Conservation (phyloP, 2,888 invertebrate species). For the Phragmatobia fuliginosa region DNA sequence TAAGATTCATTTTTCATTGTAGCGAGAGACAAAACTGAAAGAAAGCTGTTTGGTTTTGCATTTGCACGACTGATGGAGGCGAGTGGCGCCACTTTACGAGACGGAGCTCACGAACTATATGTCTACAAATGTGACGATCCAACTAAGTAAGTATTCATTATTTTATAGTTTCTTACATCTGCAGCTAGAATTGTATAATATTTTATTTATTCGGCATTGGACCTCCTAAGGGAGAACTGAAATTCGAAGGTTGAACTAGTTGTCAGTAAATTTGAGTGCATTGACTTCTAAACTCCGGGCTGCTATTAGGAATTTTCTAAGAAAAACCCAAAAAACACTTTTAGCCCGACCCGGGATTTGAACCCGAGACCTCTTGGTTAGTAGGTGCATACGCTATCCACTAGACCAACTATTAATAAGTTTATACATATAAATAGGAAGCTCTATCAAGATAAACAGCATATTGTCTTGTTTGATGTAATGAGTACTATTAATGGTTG, state of each 20-base stretch:
- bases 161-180: neutral
- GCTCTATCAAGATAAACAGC: neutral
- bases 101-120: conserved; percentile 95
- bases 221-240: too few relatives aligned
- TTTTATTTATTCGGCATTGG: too few relatives aligned
- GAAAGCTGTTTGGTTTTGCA: conserved; percentile 96
- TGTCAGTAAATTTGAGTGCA: too few relatives aligned
- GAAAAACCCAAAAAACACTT: too few relatives aligned
- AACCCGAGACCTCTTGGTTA: too few relatives aligned
- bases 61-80: conserved; percentile 96
- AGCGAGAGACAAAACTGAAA: conserved; percentile 96
- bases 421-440: neutral
- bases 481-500: neutral
- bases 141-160: conserved; percentile 83
- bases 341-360: too few relatives aligned
- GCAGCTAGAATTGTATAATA: too few relatives aligned
- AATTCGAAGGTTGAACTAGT: too few relatives aligned
- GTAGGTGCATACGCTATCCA: too few relatives aligned
- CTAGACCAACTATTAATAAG: too few relatives aligned
- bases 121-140: conserved; percentile 97
- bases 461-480: neutral
- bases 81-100: conserved; percentile 95
- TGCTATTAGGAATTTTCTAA: too few relatives aligned
- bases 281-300: too few relatives aligned
- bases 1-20: conserved; percentile 52